phyloP scores from a whole-genome alignment of 1,140 invertebrate genomes.

The Oscheius sp. region DNA sequence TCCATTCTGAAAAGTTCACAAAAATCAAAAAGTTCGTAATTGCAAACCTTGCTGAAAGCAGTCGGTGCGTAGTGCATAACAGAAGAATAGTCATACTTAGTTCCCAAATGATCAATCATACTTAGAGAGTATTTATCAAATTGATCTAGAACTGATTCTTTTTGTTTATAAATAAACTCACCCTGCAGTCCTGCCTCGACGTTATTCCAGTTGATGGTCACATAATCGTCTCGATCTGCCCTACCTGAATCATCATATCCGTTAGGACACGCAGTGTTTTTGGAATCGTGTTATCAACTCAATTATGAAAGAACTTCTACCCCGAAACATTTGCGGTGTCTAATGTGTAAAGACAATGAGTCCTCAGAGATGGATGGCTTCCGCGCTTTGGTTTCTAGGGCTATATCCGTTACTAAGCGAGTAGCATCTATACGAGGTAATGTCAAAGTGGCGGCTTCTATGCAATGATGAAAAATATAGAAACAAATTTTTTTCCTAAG shows the following conservation, averaged over 20 bases:
- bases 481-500: too few species aligned
- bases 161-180: constrained; percentile 6
- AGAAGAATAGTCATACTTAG: constrained; percentile 61
- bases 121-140: constrained; percentile 47
- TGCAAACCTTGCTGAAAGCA: constrained; percentile 55
- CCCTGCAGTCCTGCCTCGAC: constrained; percentile 63
- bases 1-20: constrained; percentile 37
- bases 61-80: constrained; percentile 64
- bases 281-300: too few species aligned
- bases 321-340: too few species aligned
- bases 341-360: too few species aligned
- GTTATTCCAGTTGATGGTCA: constrained; percentile 69
- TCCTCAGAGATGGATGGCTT: too few species aligned
- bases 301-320: too few species aligned
- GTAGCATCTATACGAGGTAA: too few species aligned
- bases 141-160: constrained; percentile 43
- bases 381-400: too few species aligned
- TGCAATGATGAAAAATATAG: too few species aligned
- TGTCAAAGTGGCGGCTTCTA: too few species aligned
- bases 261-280: too few species aligned
- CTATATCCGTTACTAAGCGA: too few species aligned
- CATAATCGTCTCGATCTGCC: constrained; percentile 69
- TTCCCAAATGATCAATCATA: constrained; percentile 48
- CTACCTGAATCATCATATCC: constrained; percentile 71
- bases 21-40: background rate